Base-by-base conservation (phyloP, 2,113 vertebrate species). In the Neolamprologus fasciatus region DNA sequence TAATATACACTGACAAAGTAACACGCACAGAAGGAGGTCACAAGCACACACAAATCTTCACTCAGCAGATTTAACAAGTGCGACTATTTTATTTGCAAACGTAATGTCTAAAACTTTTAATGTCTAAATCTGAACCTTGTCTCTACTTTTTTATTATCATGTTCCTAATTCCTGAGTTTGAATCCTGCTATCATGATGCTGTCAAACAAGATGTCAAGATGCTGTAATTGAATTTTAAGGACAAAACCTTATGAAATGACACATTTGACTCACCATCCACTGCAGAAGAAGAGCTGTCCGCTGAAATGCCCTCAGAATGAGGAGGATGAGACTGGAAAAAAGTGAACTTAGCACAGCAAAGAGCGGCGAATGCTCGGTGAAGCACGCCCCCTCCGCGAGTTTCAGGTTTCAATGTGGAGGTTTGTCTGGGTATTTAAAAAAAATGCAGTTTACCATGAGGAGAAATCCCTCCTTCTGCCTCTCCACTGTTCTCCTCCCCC, bases 401-500 rank as follows among this genome's bases (percentile, higher is more conserved):
- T 95, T 95, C 91, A 89, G 90, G 81, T 95, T 96, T 94, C 93
- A 94, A 86, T 58, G 80, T 80, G 82, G 87, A 94, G 89, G 84
- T 92, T 87, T 91, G 91, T 94, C 94, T 95, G 90, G 81, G 88
- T 87, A 57, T 51, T 54, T 58, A 6, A 71, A 71, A 71, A 84
- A 89, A 82, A 82, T 66, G 85, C 66, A 73, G 31, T 90, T 86
- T 88, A 92, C 86, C 81, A 80, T 55, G 78, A 90, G 78, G 84
- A 87, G 80, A 94, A 83, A 92, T 92, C 87, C 94, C 95, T 95
- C 94, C 94, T 91, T 93, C 93, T 87, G 82, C 86, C 51, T 86
- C 51, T 86, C 50, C 84, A 54, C 84, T 80, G 57, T 84, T 88
- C 90, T 91, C 90, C 92, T 91, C 93, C 92, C 91, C 91, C 92